A percentile compares a stretch with the other conserved stretches of the same genome.
Evolutionary conservation across 2,797 vertebrate genomes (phyloP).

Genomic region (Cottoperca gobio): DNA sequence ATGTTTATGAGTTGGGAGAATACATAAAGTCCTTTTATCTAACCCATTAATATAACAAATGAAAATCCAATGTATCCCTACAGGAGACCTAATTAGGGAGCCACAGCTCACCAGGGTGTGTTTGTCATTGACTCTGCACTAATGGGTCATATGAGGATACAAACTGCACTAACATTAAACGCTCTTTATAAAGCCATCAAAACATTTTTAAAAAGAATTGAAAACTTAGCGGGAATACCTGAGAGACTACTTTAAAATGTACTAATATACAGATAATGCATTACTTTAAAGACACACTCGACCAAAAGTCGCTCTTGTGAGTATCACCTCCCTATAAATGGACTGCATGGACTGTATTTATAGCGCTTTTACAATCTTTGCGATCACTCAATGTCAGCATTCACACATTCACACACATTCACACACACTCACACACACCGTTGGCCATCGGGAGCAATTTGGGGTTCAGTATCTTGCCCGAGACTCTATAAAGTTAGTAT

Average conservation of each 20-base stretch:
- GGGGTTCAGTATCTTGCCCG: too few species aligned
- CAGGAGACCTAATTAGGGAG: conserved; percentile 27
- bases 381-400: too few species aligned
- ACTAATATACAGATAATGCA: not conserved
- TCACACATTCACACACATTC: too few species aligned
- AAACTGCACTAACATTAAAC: not conserved
- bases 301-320: not conserved
- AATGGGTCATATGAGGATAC: conserved; percentile 14
- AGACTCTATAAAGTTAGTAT: not conserved
- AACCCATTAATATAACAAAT: conserved; percentile 6
- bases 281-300: not conserved
- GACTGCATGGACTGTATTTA: too few species aligned
- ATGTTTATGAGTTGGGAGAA: not conserved
- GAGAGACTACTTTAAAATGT: not conserved
- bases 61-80: not conserved
- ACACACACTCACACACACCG: too few species aligned
- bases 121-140: conserved; percentile 21
- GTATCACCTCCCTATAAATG: not conserved
- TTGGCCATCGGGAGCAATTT: too few species aligned
- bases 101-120: not conserved
- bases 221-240: not conserved
- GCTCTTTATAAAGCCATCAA: not conserved
- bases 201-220: not conserved
- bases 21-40: not conserved
- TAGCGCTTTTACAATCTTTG: too few species aligned